phyloP scores from a whole-genome alignment of 2,797 vertebrate genomes.

The Mionectes olivaceus region DNA sequence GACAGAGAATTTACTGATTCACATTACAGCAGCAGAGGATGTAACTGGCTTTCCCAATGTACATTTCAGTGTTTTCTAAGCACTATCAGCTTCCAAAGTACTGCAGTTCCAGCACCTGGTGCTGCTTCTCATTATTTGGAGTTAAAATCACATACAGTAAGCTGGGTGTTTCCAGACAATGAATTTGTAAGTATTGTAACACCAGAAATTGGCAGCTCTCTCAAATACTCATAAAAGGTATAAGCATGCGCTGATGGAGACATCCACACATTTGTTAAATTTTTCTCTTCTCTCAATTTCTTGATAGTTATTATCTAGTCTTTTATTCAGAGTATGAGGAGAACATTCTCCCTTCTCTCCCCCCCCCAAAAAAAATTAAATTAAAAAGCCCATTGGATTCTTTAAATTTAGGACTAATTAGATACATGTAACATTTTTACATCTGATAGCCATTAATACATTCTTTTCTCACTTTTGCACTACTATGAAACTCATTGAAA shows the following conservation, averaged over 20 bases:
- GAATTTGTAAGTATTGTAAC: not conserved
- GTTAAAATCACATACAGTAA: not conserved
- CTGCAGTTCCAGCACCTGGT: not conserved
- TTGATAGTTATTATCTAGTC: not conserved
- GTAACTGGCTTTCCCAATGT: not conserved
- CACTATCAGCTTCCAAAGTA: not conserved
- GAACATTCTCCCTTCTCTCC: fast-evolving
- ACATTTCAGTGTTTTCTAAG: not conserved
- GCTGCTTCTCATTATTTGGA: not conserved
- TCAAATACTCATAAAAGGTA: not conserved
- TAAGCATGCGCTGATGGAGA: not conserved
- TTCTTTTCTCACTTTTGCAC: not conserved
- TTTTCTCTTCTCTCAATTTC: not conserved
- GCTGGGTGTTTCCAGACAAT: not conserved
- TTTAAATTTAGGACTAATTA: not conserved
- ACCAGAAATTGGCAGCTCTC: not conserved
- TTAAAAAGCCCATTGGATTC: not conserved
- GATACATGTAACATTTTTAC: not conserved
- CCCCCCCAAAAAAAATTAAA: too few species aligned
- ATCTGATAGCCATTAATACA: not conserved
- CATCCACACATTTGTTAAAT: not conserved
- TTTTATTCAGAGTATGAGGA: not conserved
- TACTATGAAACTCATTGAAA: not conserved
- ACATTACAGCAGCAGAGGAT: not conserved
- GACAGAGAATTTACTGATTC: not conserved